Evolutionary conservation across 1,140 invertebrate species (phyloP).

Genomic region (Parasteatoda tepidariorum): DNA sequence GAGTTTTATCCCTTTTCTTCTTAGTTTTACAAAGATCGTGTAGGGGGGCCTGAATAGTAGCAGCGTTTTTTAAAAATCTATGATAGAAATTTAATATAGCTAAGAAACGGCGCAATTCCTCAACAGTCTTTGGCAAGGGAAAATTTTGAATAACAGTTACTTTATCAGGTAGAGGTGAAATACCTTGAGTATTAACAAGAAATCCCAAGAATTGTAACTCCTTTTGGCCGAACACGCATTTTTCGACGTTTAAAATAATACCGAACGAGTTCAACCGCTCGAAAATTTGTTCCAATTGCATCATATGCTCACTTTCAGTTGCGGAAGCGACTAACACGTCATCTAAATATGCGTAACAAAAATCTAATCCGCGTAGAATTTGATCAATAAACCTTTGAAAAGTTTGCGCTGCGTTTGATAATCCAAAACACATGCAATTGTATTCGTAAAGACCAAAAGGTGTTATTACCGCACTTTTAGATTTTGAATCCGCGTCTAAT

Average conservation of each 20-base stretch:
- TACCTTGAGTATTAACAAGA: conserved; percentile 16
- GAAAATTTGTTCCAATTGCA: conserved; percentile 67
- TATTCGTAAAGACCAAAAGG: conserved; percentile 63
- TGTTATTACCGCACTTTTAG: conserved; percentile 63
- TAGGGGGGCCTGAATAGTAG: background rate
- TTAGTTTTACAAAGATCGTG: too few relatives aligned
- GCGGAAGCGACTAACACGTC: conserved; percentile 65
- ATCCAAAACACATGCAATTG: background rate
- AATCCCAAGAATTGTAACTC: conserved; percentile 41
- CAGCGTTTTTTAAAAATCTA: conserved; percentile 1
- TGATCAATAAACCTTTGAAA: conserved; percentile 7
- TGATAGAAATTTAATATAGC: conserved; percentile 68
- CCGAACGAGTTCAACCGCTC: conserved; percentile 60
- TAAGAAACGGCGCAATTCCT: conserved; percentile 65
- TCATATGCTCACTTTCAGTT: conserved; percentile 65
- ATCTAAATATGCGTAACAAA: background rate
- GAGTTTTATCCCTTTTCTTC: background rate
- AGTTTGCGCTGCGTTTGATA: too few relatives aligned
- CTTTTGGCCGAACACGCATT: conserved; percentile 40
- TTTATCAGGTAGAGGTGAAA: conserved; percentile 13
- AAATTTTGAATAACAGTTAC: conserved; percentile 28
- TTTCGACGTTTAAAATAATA: conserved; percentile 64
- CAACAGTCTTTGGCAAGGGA: too few relatives aligned
- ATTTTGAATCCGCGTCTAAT: background rate
- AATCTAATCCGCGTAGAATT: background rate